Conservation (phyloP, 2,113 vertebrate genomes). For the Mormyrus iriodes region DNA sequence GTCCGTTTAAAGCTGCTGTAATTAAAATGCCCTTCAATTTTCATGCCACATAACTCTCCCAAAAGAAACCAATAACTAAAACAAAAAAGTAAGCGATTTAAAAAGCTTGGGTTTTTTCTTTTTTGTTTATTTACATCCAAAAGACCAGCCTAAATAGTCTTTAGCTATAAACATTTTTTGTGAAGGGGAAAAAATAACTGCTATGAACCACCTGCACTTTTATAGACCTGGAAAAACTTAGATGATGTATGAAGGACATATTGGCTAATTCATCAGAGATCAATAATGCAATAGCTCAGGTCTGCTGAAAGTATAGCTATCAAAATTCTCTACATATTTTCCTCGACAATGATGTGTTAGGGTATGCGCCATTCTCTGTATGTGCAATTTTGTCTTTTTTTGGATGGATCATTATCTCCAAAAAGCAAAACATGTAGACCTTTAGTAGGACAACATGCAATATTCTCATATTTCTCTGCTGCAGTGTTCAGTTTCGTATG, state of each 20-base stretch:
- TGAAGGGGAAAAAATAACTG: background rate
- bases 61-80: background rate
- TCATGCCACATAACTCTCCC: background rate
- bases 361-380: background rate
- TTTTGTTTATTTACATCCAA: background rate
- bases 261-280: background rate
- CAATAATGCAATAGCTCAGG: background rate
- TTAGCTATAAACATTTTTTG: constrained; percentile 30
- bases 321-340: background rate
- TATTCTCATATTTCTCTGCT: background rate
- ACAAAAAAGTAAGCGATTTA: background rate
- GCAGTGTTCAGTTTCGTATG: background rate
- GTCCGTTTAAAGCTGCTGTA: background rate
- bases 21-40: background rate
- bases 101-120: background rate
- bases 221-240: background rate
- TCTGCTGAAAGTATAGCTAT: background rate
- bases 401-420: background rate
- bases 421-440: background rate
- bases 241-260: constrained; percentile 15
- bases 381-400: background rate
- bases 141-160: background rate
- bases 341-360: background rate
- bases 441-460: background rate
- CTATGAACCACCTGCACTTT: background rate